Base-by-base conservation (phyloP, 2,113 vertebrate species). In the Dicaeum eximium region DNA sequence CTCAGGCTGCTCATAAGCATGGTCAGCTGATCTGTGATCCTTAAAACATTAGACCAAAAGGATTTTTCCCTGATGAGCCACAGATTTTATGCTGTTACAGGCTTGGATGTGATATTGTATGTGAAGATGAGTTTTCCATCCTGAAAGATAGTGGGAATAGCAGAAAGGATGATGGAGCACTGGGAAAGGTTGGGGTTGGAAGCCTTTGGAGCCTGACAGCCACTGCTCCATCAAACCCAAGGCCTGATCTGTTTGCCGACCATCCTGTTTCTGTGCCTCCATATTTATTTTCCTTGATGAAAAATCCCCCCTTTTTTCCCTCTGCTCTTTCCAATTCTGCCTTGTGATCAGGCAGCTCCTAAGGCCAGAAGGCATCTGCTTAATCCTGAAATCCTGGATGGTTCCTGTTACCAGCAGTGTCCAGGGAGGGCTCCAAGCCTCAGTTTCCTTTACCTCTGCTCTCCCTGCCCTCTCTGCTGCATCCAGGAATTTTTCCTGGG, bases 401-500 rank as follows among this genome's bases (percentile, higher is more conserved):
- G 17, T 48, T 93, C 57, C 51, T 0, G 0, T 48, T 82, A 40
- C 70, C 53, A 60, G 48, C 48, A 53, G 15, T 15, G 48, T 67
- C n/a, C 61, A 37, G 37, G 65, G 37, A 64, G 25, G 9, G 19
- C 25, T 51, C 75, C 2, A 30, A 86, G 57, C 78, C 60, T 65
- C 53, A 69, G 14, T 94, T 95, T 85, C 85, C 90, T 93, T 92
- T 95, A 45, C 86, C 30, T 62, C 17, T 73, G 61, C 86, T 88
- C 85, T 96, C 25, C 51, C 25, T 92, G 54, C n/a, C 27, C 25
- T 82, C 48, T 60, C 40, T 61, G 24, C 62, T 72, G 62, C 31
- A 33, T 70, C 47, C 72, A 94, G 75, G 88, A 88, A 58, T 88
- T 86, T 88, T 50, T 57, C 74, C 23, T 6, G 9, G 16, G 7